These are phyloP conservation scores for Balearica regulorum DNA, from an alignment of 2,797 vertebrate species.

Conservation along the genomic window DNA sequence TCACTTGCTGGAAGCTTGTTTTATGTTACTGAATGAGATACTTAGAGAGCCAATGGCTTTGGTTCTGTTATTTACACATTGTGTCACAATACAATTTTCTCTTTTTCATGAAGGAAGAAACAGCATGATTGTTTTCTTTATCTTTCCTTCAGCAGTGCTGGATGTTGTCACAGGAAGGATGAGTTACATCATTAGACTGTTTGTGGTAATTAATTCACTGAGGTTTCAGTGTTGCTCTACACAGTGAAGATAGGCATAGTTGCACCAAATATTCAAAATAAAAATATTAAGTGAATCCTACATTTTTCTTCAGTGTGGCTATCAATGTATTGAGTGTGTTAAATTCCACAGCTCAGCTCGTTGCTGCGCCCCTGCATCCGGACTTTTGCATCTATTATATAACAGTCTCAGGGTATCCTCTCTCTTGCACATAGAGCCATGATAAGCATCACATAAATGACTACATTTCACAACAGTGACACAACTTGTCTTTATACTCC, in stretches of 20 bases:
- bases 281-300: background rate
- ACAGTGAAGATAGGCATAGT: background rate
- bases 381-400: background rate
- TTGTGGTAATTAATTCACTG: slow-evolving; percentile 5
- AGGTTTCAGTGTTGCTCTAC: background rate
- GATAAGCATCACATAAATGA: background rate
- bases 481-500: slow-evolving; percentile 21
- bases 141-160: slow-evolving; percentile 15
- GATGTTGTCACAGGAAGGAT: slow-evolving; percentile 11
- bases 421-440: background rate
- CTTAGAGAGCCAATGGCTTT: background rate
- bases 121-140: slow-evolving; percentile 25
- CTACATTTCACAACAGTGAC: slow-evolving; percentile 12
- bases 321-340: background rate
- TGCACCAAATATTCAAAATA: background rate
- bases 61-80: background rate
- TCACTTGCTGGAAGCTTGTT: background rate
- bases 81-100: slow-evolving; percentile 5
- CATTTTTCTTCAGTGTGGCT: background rate
- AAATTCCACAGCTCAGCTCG: background rate
- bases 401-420: background rate
- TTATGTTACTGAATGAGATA: background rate
- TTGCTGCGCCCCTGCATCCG: background rate
- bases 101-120: slow-evolving; percentile 18
- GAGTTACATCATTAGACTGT: slow-evolving; percentile 18